Conservation (phyloP, 2,888 invertebrate species). For the Phyllotreta cruciferae region DNA sequence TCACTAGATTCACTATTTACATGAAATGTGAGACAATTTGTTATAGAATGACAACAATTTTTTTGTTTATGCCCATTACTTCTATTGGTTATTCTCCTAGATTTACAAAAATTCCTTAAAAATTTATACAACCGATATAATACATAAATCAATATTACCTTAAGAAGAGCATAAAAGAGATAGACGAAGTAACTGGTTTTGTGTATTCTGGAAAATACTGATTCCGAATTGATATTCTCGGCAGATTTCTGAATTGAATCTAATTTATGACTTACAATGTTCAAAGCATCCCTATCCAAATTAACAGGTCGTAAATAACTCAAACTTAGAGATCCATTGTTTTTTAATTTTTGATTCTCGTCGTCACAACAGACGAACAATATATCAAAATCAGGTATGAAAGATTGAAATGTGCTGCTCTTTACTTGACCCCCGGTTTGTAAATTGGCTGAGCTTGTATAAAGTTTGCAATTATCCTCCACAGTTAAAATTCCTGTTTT, state of each 20-base stretch:
- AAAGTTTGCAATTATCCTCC: conserved; percentile 3
- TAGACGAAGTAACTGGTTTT: conserved; percentile 10
- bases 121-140: conserved; percentile 2
- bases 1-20: not conserved
- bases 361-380: not conserved
- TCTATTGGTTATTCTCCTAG: not conserved
- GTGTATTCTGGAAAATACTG: conserved; percentile 1
- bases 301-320: conserved; percentile 6
- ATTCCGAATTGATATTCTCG: not conserved
- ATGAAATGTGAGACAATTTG: not conserved
- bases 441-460: not conserved
- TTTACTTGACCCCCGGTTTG: not conserved
- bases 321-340: not conserved
- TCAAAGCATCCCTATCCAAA: conserved; percentile 6
- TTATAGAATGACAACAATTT: not conserved
- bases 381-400: conserved; percentile 7
- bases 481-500: conserved; percentile 11
- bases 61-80: not conserved
- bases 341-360: not conserved
- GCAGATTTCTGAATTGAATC: not conserved
- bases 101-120: not conserved
- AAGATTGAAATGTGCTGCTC: not conserved
- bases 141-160: conserved; percentile 1
- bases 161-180: conserved; percentile 4
- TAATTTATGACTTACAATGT: conserved; percentile 6